A percentile compares a stretch with the other conserved stretches of the same genome.
Conservation (phyloP, 2,888 invertebrate genomes). For the Venusia cambrica region DNA sequence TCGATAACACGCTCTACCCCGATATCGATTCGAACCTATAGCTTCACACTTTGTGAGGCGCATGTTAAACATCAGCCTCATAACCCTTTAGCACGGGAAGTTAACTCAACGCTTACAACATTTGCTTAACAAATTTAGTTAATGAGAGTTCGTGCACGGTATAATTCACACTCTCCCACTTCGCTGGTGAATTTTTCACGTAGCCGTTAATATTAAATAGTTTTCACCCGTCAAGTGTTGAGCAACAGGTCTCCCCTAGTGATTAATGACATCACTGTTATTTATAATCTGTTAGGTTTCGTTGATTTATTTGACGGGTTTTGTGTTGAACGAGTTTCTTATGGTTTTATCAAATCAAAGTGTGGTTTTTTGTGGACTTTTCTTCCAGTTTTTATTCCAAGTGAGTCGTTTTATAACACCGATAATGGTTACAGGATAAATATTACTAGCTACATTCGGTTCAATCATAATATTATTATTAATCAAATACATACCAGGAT, state of each 20-base stretch:
- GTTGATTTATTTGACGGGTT: constrained; percentile 21
- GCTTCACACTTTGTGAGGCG: background rate
- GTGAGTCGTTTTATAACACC: no score
- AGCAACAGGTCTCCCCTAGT: constrained; percentile 29
- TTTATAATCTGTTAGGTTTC: constrained; percentile 27
- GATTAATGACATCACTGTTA: constrained; percentile 30
- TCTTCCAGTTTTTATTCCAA: no score
- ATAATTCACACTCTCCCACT: constrained; percentile 15
- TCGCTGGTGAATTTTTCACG: constrained; percentile 29
- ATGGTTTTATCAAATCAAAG: constrained; percentile 11
- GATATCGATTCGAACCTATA: no score
- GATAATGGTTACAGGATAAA: no score
- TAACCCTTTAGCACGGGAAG: background rate
- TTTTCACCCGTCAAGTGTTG: constrained; percentile 23
- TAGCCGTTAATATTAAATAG: constrained; percentile 31
- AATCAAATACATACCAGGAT: no score
- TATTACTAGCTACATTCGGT: no score
- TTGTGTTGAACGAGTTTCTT: constrained; percentile 9
- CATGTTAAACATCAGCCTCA: background rate
- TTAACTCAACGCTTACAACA: background rate
- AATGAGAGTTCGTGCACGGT: constrained; percentile 17
- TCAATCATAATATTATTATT: no score
- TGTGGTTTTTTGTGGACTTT: no score
- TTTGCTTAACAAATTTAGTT: constrained; percentile 13
- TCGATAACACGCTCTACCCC: no score